A percentile compares a stretch with the other conserved stretches of the same genome.
Conservation (phyloP, 2,113 vertebrate genomes). For the Machaerirhynchus nigripectus region DNA sequence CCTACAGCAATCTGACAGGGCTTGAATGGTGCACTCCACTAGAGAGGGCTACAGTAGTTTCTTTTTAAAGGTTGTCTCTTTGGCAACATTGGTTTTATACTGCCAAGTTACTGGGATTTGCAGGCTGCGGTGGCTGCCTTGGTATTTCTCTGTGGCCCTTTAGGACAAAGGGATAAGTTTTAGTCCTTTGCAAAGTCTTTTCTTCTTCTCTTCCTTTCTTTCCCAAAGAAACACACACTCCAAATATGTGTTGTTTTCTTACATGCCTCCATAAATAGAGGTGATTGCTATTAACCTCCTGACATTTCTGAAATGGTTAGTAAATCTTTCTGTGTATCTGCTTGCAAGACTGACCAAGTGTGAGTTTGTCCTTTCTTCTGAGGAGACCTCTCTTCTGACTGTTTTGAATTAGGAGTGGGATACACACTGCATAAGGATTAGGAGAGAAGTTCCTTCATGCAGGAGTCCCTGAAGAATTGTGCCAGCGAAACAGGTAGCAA, state of each 20-base stretch:
- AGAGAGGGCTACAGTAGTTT: background rate
- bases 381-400: background rate
- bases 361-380: background rate
- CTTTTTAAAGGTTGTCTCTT: constrained; percentile 27
- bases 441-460: background rate
- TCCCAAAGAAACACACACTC: background rate
- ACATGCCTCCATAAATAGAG: background rate
- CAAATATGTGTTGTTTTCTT: background rate
- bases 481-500: background rate
- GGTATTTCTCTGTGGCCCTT: background rate
- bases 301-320: background rate
- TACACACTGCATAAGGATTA: background rate
- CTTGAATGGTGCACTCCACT: background rate
- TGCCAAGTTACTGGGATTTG: background rate
- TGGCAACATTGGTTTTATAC: background rate
- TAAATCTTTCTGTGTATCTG: background rate
- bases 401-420: background rate
- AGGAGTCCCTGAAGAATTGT: background rate
- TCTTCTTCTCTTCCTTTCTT: background rate
- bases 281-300: background rate
- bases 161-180: background rate
- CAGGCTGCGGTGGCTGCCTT: background rate
- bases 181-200: background rate
- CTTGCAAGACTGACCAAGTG: background rate
- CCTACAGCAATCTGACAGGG: background rate